A percentile compares a stretch with the other conserved stretches of the same genome.
These are phyloP conservation scores for Sisyra nigra DNA, from an alignment of 2,888 invertebrate species.

Conservation along the genomic window DNA sequence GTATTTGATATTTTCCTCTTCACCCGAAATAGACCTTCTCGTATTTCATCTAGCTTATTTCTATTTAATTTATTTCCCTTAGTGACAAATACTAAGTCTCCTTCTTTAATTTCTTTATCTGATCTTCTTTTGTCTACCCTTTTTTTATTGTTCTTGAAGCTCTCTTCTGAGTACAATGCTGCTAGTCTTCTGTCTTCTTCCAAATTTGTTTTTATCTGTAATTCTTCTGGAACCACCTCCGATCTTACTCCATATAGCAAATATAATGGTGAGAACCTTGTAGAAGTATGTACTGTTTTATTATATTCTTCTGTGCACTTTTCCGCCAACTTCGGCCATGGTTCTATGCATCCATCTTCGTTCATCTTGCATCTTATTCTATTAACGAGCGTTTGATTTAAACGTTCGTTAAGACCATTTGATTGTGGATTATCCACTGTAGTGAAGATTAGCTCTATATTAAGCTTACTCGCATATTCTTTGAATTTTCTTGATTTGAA, in stretches of 20 bases:
- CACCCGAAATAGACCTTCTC: constrained; percentile 16
- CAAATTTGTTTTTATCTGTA: background rate
- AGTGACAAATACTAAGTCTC: constrained; percentile 17
- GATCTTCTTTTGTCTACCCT: too few relatives aligned
- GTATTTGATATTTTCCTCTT: too few relatives aligned
- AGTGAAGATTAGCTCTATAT: background rate
- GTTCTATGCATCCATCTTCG: background rate
- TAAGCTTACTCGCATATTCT: too few relatives aligned
- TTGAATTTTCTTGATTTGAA: too few relatives aligned
- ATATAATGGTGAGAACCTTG: background rate
- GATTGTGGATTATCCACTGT: constrained; percentile 1
- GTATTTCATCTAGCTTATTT: constrained; percentile 17
- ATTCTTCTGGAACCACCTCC: background rate
- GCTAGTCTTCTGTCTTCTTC: background rate
- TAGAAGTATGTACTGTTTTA: background rate
- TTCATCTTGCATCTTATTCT: too few relatives aligned
- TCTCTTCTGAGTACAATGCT: background rate
- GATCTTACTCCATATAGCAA: background rate
- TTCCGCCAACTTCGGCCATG: background rate
- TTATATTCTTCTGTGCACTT: background rate
- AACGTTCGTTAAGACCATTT: too few relatives aligned
- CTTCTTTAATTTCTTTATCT: too few relatives aligned
- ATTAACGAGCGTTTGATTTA: too few relatives aligned
- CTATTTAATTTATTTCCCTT: constrained; percentile 18
- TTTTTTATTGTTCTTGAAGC: too few relatives aligned